Conservation (phyloP, 2,113 vertebrate species). For the Anser brachyrhynchus region DNA sequence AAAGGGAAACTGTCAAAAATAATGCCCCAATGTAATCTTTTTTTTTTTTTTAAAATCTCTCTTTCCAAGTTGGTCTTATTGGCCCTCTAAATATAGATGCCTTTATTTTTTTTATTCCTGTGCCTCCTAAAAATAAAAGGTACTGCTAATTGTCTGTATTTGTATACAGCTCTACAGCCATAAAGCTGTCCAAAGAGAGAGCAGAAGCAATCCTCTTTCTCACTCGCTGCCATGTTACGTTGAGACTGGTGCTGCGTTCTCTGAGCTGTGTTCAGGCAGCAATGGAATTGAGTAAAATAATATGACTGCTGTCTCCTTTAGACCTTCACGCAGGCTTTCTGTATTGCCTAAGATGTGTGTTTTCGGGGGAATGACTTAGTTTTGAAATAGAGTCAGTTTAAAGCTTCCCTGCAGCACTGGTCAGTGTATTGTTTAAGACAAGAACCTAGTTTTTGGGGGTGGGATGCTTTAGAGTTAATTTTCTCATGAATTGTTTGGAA, state of each 20-base stretch:
- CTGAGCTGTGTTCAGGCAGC: neutral
- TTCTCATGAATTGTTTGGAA: neutral
- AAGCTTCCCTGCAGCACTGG: neutral
- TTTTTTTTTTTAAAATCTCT: neutral
- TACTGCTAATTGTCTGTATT: neutral
- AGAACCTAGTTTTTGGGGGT: neutral
- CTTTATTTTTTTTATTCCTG: neutral
- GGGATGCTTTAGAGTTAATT: rapidly evolving
- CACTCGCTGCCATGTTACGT: neutral
- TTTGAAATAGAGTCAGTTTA: neutral
- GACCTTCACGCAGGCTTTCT: neutral
- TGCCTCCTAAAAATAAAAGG: neutral
- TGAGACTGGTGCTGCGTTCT: neutral
- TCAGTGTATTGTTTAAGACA: neutral
- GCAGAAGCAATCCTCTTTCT: neutral
- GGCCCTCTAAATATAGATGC: neutral
- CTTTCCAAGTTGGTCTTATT: neutral
- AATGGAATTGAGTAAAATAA: neutral
- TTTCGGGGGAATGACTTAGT: neutral
- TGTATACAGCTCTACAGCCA: neutral
- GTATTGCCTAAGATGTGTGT: neutral
- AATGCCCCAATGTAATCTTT: neutral
- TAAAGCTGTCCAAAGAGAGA: neutral
- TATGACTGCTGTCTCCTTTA: neutral
- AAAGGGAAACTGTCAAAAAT: neutral